Conservation (phyloP, 2,113 vertebrate species). For the Prietella phreatophila region DNA sequence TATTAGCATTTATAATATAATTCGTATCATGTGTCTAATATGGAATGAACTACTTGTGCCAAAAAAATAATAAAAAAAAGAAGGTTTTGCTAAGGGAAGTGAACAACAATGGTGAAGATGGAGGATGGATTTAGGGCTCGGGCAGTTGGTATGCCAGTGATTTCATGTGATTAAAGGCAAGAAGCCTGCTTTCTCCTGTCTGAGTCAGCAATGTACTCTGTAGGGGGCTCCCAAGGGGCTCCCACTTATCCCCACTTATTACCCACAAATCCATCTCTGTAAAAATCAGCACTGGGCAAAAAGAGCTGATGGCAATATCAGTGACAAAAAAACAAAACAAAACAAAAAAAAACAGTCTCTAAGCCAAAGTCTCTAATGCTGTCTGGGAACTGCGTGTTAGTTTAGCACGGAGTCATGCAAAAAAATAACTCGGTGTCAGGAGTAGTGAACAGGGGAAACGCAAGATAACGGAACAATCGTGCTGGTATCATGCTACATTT, state of each 20-base stretch:
- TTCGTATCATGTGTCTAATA: background rate
- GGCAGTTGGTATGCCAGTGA: slow-evolving; percentile 27
- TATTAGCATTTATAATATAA: background rate
- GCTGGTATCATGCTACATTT: slow-evolving; percentile 4
- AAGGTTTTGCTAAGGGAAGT: background rate
- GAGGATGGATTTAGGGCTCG: slow-evolving; percentile 39
- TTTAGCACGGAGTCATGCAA: background rate
- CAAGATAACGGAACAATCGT: background rate
- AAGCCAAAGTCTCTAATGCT: slow-evolving; percentile 8
- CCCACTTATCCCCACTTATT: slow-evolving; percentile 62
- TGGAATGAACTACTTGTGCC: background rate
- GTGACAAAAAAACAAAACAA: slow-evolving; percentile 56
- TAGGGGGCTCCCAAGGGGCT: slow-evolving; percentile 47
- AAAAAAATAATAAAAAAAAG: background rate
- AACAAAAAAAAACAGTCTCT: slow-evolving; percentile 43
- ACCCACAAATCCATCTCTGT: slow-evolving; percentile 64
- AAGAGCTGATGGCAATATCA: slow-evolving; percentile 58
- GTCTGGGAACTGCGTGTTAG: background rate
- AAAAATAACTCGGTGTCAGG: slow-evolving; percentile 31
- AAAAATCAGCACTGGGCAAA: slow-evolving; percentile 59
- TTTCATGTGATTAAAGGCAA: slow-evolving; percentile 37
- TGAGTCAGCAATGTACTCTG: slow-evolving; percentile 63
- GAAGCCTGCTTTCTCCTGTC: slow-evolving; percentile 56
- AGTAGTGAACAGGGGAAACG: slow-evolving; percentile 26
- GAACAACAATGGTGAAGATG: slow-evolving; percentile 50